phyloP scores from a whole-genome alignment of 2,113 vertebrate genomes.

The Sphyrna mokarran region DNA sequence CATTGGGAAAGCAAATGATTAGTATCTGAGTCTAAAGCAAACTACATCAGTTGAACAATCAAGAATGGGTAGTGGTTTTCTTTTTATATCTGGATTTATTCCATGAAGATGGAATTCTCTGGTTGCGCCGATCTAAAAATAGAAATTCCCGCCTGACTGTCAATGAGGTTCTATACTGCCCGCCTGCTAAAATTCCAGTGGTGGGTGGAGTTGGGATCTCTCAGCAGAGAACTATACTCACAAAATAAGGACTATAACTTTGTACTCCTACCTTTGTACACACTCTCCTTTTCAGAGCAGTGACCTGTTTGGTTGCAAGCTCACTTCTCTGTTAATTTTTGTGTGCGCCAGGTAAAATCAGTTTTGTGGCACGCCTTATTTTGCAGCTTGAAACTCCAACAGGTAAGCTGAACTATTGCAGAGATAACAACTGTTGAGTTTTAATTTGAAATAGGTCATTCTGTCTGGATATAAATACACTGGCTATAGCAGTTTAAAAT shows the following conservation, averaged over 20 bases:
- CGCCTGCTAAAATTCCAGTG: too few species aligned
- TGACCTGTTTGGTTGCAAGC: not conserved
- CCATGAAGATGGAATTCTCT: not conserved
- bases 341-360: not conserved
- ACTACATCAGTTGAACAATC: not conserved
- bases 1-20: conserved; percentile 30
- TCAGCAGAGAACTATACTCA: not conserved
- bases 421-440: too few species aligned
- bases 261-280: not conserved
- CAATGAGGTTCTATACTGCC: too few species aligned
- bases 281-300: not conserved
- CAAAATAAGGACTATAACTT: not conserved
- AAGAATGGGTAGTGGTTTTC: not conserved
- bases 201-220: not conserved
- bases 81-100: not conserved
- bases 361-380: not conserved
- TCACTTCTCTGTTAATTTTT: not conserved
- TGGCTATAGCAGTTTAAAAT: not conserved
- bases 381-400: not conserved
- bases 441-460: too few species aligned
- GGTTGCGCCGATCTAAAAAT: too few species aligned
- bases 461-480: too few species aligned
- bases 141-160: too few species aligned
- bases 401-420: not conserved
- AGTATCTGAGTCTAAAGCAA: not conserved